Percentiles rank a stretch among this genome's conserved stretches.
Conservation (phyloP, 64 coral and sea anemone species). For the Catalaphyllia jardinei region DNA sequence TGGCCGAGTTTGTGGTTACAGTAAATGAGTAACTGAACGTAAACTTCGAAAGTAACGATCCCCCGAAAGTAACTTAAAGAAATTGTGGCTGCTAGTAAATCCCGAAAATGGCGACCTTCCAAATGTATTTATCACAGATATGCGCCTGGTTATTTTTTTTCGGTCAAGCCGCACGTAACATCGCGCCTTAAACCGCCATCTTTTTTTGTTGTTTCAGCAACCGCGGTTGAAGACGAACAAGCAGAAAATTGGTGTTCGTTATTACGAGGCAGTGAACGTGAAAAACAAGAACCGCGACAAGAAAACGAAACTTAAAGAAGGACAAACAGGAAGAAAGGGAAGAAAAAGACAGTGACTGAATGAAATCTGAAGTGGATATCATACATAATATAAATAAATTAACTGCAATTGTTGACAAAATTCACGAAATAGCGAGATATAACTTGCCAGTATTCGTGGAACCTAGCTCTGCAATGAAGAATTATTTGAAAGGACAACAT, state of each 20-base stretch:
- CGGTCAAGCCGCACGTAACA: too few relatives aligned
- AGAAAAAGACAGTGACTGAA: conserved; percentile 2
- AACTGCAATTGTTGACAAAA: background rate
- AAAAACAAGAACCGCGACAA: conserved; percentile 83
- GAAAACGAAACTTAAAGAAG: conserved; percentile 13
- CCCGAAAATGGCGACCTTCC: too few relatives aligned
- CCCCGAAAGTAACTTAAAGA: too few relatives aligned
- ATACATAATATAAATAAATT: background rate
- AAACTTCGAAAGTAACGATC: too few relatives aligned
- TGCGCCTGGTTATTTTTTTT: too few relatives aligned
- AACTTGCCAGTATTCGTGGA: too few relatives aligned
- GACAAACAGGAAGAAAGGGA: conserved; percentile 36
- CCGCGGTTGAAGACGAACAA: conserved; percentile 63
- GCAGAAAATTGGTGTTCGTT: conserved; percentile 60
- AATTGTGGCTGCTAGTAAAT: too few relatives aligned
- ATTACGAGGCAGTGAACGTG: conserved; percentile 57
- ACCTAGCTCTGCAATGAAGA: background rate
- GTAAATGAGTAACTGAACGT: too few relatives aligned
- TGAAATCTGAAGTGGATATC: background rate
- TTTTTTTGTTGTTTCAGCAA: conserved; percentile 44
- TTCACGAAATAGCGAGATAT: background rate
- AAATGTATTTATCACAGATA: too few relatives aligned
- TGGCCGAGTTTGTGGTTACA: too few relatives aligned
- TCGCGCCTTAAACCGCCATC: background rate
- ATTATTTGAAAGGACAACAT: background rate